Evolutionary conservation across 2,113 vertebrate species (phyloP), one percentile per base, ranked within the genome.

Genomic region (Hemiscyllium ocellatum): DNA sequence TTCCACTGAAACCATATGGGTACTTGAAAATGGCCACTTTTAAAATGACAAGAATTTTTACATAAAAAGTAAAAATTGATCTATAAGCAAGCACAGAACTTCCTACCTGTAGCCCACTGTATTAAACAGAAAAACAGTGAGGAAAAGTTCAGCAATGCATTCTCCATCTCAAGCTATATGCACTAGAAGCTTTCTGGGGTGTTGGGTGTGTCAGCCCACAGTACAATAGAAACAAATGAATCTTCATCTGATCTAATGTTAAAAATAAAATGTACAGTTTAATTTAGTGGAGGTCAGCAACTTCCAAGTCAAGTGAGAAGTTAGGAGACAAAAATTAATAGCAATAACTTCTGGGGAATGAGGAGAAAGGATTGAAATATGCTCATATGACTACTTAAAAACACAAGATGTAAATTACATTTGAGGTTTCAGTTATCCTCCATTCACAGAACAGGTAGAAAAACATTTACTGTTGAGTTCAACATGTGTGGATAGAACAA

Each of bases 201-300:
- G 24, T 29, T 90, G 52, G 29, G 22, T 90, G 7, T 15, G 26
- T 33, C 26, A 61, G 87, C 24, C 33, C 29, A 26, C 33, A 26
- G 90, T 68, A 68, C n/a, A 93, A 68, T 66, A 20, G 37, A 93
- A 68, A 37, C 17, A 93, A 93, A 37, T 0, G 12, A 66, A 68
- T 93, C 37, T 66, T 93, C 56, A 61, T 17, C 61, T n/a, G 52
- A 65, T 61, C 56, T 91, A 61, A 26, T 86, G 85, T 87, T 93
- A 68, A 90, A 89, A 90, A 90, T 90, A 61, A 7, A 90, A 33
- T 5, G 66, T 61, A 93, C n/a, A 93, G 61, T n/a, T 93, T 93
- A 66, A 93, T 93, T 68, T 93, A 68, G 10, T 19, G 17, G 61
- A 10, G 61, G 19, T 24, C 90, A 93, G 52, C 19, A 66, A 93